Conservation (phyloP, 2,797 vertebrate genomes). For the Syndactyla subalaris region DNA sequence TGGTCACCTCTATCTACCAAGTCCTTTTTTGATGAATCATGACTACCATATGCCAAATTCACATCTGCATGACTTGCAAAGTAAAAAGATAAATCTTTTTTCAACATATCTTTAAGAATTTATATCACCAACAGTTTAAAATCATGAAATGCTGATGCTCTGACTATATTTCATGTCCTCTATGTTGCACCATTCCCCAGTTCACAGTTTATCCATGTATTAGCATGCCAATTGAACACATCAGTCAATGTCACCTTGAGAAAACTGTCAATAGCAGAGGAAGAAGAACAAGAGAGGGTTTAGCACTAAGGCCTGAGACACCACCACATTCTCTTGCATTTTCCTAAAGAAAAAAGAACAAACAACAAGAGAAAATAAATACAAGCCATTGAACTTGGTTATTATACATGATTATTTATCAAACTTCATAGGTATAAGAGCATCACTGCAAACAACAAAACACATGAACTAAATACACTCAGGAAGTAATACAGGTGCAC, state of each 20-base stretch:
- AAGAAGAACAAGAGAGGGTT: conserved; percentile 74
- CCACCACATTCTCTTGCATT: conserved; percentile 96
- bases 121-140: conserved; percentile 84
- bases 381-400: background rate
- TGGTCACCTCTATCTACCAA: conserved; percentile 63
- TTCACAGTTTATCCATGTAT: conserved; percentile 83
- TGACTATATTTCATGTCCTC: conserved; percentile 80
- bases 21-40: conserved; percentile 78
- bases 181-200: conserved; percentile 82
- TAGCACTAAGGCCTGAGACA: conserved; percentile 77
- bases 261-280: conserved; percentile 80
- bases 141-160: conserved; percentile 86
- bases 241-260: conserved; percentile 90
- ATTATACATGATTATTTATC: background rate
- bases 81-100: conserved; percentile 77
- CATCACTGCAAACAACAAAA: background rate
- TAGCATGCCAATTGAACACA: conserved; percentile 80
- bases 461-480: background rate
- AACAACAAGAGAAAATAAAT: conserved; percentile 9
- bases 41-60: conserved; percentile 76
- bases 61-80: conserved; percentile 79
- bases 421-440: background rate
- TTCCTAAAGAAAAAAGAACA: conserved; percentile 79
- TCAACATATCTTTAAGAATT: conserved; percentile 82
- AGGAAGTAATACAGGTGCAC: background rate